Evolutionary conservation across 2,888 invertebrate genomes (phyloP).

Genomic region (Euspilapteryx auroguttella): DNA sequence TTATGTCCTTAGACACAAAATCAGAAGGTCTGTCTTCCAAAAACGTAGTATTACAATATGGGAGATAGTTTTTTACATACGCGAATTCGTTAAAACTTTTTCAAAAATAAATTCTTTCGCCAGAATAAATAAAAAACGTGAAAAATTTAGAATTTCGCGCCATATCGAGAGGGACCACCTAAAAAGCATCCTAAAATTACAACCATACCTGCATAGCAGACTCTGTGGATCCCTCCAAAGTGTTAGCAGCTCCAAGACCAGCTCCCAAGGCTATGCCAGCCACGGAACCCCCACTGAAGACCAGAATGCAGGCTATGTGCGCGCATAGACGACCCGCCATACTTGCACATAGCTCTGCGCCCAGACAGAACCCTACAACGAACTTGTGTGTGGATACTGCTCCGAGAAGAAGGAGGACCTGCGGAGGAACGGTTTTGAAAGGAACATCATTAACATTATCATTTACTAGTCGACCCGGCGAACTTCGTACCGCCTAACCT

Average conservation of each 20-base stretch:
- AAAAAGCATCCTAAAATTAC: no score
- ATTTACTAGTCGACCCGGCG: no score
- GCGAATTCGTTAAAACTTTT: no score
- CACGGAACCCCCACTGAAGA: slow-evolving; percentile 71
- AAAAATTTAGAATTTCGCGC: no score
- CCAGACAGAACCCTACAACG: slow-evolving; percentile 81
- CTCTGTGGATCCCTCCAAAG: slow-evolving; percentile 44
- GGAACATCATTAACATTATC: slow-evolving; percentile 1
- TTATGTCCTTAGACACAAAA: no score
- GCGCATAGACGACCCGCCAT: slow-evolving; percentile 29
- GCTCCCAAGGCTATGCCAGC: slow-evolving; percentile 70
- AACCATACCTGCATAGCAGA: slow-evolving; percentile 66
- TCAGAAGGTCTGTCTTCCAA: no score
- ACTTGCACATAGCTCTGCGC: slow-evolving; percentile 69
- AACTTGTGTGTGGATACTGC: slow-evolving; percentile 80
- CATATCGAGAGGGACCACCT: no score
- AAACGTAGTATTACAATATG: no score
- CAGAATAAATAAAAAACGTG: no score
- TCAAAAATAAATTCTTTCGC: no score
- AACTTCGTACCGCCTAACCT: no score
- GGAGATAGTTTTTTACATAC: no score
- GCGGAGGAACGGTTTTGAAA: slow-evolving; percentile 12
- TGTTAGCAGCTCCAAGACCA: slow-evolving; percentile 52
- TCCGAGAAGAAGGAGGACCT: slow-evolving; percentile 68
- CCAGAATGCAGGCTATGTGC: slow-evolving; percentile 60